Evolutionary conservation across 1,140 invertebrate genomes (phyloP).

Genomic region (Zophobas morio): DNA sequence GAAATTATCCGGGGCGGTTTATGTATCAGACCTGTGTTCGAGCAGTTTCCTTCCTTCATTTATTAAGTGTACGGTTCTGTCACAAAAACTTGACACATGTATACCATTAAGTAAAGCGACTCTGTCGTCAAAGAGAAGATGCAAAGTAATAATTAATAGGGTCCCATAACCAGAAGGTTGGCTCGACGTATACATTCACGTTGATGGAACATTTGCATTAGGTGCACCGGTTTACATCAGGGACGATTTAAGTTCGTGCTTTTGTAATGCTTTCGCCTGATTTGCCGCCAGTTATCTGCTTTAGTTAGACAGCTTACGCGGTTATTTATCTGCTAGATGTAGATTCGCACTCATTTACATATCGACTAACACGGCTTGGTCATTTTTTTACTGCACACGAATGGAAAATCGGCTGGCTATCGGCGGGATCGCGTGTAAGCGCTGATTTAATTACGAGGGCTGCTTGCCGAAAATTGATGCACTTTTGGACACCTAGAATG

Average conservation of each 20-base stretch:
- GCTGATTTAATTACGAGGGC: constrained; percentile 9
- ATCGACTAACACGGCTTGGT: constrained; percentile 22
- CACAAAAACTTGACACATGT: constrained; percentile 53
- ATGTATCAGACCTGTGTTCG: constrained; percentile 37
- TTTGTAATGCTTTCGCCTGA: constrained; percentile 20
- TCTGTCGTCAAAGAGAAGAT: constrained; percentile 51
- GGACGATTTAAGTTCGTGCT: constrained; percentile 39
- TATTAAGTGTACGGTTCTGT: constrained; percentile 40
- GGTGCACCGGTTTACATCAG: constrained; percentile 6
- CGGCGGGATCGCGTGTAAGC: constrained; percentile 4
- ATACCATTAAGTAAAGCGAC: constrained; percentile 49
- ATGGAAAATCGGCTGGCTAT: constrained; percentile 2
- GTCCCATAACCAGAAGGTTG: constrained; percentile 45
- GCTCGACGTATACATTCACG: constrained; percentile 16
- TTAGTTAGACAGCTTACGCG: constrained; percentile 29
- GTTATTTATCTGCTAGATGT: constrained; percentile 36
- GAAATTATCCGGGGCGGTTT: constrained; percentile 37
- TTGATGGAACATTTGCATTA: constrained; percentile 37
- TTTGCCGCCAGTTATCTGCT: constrained; percentile 24
- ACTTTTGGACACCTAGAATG: not conserved
- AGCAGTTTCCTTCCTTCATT: constrained; percentile 48
- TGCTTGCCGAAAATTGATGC: not conserved
- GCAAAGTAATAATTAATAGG: constrained; percentile 49
- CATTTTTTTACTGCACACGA: constrained; percentile 16
- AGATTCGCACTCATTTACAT: constrained; percentile 25